Base-by-base conservation (phyloP, 2,888 invertebrate species). In the Calliphora vomitoria region DNA sequence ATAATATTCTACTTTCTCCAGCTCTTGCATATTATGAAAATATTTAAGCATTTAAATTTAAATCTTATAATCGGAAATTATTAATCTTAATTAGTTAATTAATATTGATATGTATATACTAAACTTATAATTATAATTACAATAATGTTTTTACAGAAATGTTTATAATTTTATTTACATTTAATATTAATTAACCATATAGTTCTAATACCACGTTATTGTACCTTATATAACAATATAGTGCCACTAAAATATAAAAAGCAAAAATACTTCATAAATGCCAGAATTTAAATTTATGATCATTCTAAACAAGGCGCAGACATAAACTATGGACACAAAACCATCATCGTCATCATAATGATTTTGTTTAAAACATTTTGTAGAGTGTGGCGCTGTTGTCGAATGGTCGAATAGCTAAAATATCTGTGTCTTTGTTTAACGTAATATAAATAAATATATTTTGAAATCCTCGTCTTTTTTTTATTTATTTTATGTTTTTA, bases 261-360 rank as follows among this genome's bases (percentile, higher is more conserved):
- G 38, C 38, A 64, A n/a, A 38, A 64, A 38, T 38, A 18, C 38
- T 38, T 18, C 38, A 68, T 44, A 44, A 68, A 69, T 47, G 68
- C 47, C 68, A 47, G 47, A 31, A 25, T n/a, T 44, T 41, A 41
- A 50, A 69, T 69, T 69, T 69, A 66, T 66, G 44, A n/a, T 60
- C 15, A 60, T 60, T 35, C 35, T 35, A 35, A 60, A 31, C 15
- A 15, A 20, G 66, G 44, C 66, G 25, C 66, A 44, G 66, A 31
- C 60, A 60, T 0, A 66, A 66, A 20, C 66, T 44, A 66, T 66
- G 13, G 44, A 44, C 20, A 60, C 31, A 15, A 60, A 60, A 60
- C 35, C 35, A 60, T 60, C 60, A 60, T 66, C 44, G 41, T 44
- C 66, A 66, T n/a, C 15, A 13, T 25, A 25, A 66, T 44, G 31